Percentiles rank a stretch among this genome's conserved stretches.
Evolutionary conservation across 2,797 vertebrate genomes (phyloP).

Genomic region (Cyprinella venusta): DNA sequence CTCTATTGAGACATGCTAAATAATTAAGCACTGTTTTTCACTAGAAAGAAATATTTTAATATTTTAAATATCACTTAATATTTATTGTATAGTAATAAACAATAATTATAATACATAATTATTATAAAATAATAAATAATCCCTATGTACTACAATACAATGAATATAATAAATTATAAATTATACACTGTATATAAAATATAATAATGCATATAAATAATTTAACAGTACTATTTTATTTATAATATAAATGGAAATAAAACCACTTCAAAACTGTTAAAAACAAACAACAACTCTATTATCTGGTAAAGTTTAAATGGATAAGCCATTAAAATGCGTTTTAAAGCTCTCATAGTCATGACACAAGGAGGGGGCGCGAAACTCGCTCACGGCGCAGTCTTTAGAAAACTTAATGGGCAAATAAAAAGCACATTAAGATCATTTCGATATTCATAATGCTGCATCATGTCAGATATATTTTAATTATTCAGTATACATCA

Average conservation of each 20-base stretch:
- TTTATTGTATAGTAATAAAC: neutral
- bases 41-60: no score
- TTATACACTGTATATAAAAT: neutral
- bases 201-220: neutral
- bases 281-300: neutral
- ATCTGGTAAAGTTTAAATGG: conserved; percentile 14
- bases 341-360: conserved; percentile 5
- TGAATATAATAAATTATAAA: neutral
- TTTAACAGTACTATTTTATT: neutral
- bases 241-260: neutral
- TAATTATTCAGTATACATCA: conserved; percentile 12
- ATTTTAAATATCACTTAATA: no score
- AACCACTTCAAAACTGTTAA: neutral
- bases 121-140: neutral
- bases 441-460: neutral
- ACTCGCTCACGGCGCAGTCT: conserved; percentile 1
- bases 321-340: conserved; percentile 2
- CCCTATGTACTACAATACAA: neutral
- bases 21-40: neutral
- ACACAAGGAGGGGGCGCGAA: neutral
- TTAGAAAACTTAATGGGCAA: conserved; percentile 10
- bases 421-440: conserved; percentile 17
- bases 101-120: neutral
- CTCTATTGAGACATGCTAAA: neutral
- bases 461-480: neutral